Base-by-base conservation (phyloP, 2,888 invertebrate genomes). In the Scaptomyza reducta region DNA sequence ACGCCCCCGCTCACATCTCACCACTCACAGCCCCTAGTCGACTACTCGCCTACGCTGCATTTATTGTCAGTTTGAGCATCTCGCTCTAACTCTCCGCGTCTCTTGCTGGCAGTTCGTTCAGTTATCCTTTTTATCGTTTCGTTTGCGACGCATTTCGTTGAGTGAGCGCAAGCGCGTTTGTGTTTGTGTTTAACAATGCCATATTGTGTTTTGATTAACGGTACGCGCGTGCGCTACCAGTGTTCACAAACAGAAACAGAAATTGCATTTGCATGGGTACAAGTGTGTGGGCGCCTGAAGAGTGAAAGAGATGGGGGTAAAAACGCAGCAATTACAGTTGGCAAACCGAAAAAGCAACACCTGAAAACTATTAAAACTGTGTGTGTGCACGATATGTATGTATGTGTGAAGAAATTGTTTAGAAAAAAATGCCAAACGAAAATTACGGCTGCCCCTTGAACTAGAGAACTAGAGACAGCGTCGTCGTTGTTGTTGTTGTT, bases 321-420 rank as follows among this genome's bases (percentile, higher is more conserved):
- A 70, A 35, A 45, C 51, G 16, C 29, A 65, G 44, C 58, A 67
- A 76, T 74, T 67, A 67, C 77, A 67, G 69, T 68, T 77, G 58
- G 69, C 69, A 75, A 77, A 62, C 69, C 63, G 55, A 49, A 64
- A 65, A 63, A 62, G 57, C 65, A 64, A 65, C 65, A 83, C 80
- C 74, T 83, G 80, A 70, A 70, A 76, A 27, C 83, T 70, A 86
- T 85, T 82, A 73, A 71, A 60, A 57, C 33, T 6, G 31, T 65
- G 29, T 51, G 31, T 60, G 42, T 40, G 10, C 22, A n/a, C 29
- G 10, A 10, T 46, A 13, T 31, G 42, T 29, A 14, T 27, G 25
- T 46, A 41, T 33, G n/a, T 18, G 22, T 33, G 42, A 63, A 57
- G 51, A 76, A 71, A 74, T 76, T 71, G 46, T 44, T 55, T 33